Percentiles rank a stretch among this genome's conserved stretches.
These are phyloP conservation scores for Macrotus californicus DNA, from an alignment of 2,113 vertebrate genomes.

Conservation along the genomic window DNA sequence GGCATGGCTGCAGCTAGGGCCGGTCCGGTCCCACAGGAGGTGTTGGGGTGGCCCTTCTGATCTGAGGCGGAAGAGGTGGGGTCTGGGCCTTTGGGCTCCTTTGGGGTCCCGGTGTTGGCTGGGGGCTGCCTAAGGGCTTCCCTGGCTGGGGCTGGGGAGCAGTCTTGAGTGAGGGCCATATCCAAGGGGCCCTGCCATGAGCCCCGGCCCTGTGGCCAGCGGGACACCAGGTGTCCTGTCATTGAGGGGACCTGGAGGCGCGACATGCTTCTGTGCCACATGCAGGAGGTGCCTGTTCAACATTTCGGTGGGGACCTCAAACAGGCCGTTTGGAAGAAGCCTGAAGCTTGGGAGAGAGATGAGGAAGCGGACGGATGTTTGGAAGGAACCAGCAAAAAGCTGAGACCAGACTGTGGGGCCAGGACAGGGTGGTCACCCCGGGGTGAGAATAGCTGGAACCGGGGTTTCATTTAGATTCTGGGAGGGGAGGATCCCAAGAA, in stretches of 20 bases:
- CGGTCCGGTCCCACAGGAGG: accelerated
- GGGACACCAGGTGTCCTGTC: neutral
- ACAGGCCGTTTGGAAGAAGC: neutral
- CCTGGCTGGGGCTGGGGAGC: too few species aligned
- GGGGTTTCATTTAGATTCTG: accelerated
- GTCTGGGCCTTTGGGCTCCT: neutral
- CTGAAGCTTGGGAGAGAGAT: neutral
- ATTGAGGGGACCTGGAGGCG: neutral
- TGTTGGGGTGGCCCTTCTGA: neutral
- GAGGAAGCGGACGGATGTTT: neutral
- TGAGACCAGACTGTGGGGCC: accelerated
- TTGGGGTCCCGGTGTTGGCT: too few species aligned
- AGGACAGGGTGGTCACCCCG: neutral
- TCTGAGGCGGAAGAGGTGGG: neutral
- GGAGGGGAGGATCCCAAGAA: neutral
- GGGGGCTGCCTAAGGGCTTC: neutral
- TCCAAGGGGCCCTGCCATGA: neutral
- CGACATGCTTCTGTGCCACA: accelerated
- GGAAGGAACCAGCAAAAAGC: neutral
- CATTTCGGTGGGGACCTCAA: neutral
- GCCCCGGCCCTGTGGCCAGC: neutral
- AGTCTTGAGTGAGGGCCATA: neutral
- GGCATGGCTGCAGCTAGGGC: neutral
- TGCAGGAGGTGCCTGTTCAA: accelerated
- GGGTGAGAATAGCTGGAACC: accelerated